Base-by-base conservation (phyloP, 2,888 invertebrate species). In the Entomobrya multifasciata region DNA sequence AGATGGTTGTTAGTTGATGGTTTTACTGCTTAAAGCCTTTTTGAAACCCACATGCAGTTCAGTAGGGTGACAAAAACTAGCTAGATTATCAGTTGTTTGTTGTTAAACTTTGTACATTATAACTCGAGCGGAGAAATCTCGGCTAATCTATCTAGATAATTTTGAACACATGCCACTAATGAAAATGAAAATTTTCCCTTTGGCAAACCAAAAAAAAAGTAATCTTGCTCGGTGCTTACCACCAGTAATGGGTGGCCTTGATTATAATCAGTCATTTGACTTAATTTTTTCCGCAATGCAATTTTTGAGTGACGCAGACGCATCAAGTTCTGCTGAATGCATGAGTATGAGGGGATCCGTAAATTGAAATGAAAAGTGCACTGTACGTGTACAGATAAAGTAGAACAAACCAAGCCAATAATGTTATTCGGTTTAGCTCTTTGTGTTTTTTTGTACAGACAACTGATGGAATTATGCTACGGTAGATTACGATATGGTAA, bases 171-270 rank as follows among this genome's bases (percentile, higher is more conserved):
- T 62, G 70, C 4, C 0, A 13, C 27, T n/a, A 25, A 52, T 52
- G 36, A 74, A 74, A 74, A 52, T 27, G 52, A 74, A 74, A 74
- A 52, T 27, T 74, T 52, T 17, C 30, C 30, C 13, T 49, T 55
- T n/a, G 74, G 47, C 30, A 30, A 49, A 27, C 3, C 10, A 10
- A 36, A 41, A n/a, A 52, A 13, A 74, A 1, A 3, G 0, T n/a
- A 36, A 13, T 25, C 11, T 17, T 13, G 13, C 11, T n/a, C 20
- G 11, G 1, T 36, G 8, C 41, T 41, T 41, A 6, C 41, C 65
- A 1, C 15, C 20, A 67, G 41, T 77, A 36, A 55, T 77, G 76
- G 76, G 76, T 77, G 76, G 76, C 76, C 76, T 77, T 77, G 76
- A 77, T 77, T 77, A 20, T 41, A 77, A 57, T 57, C 41, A 52